Base-by-base conservation (phyloP, 2,113 vertebrate species). In the Nothocercus nigrocapillus region DNA sequence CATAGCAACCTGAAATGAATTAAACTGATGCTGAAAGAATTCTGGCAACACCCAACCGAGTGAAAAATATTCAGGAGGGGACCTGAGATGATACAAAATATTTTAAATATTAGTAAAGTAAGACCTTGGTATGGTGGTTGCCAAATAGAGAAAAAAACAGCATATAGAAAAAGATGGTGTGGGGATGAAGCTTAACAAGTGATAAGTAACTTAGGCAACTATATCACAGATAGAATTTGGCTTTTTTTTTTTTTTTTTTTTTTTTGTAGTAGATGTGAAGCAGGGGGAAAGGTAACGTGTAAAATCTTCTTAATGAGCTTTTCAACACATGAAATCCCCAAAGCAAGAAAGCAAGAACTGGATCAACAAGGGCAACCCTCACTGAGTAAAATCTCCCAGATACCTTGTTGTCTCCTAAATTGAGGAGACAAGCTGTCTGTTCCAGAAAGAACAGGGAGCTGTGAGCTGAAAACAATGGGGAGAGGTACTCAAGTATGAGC, bases 221-320 rank as follows among this genome's bases (percentile, higher is more conserved):
- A 56, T 64, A 78, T 56, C 53, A 30, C 38, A 80, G 74, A 61
- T 10, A 38, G 4, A 36, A 81, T 2, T 45, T 45, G 38, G 83
- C 74, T 83, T 13, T 44, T 44, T 44, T 44, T 36, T 36, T 36
- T 5, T 17, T 45, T 45, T 22, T 49, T 49, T 49, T 49, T 49
- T 21, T 49, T 95, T 56, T 79, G 30, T 82, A 92, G 72, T 56
- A 89, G 73, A 78, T 61, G 28, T 84, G 56, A 94, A 93, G 13
- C 0, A 0, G 38, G 81, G 42, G 9, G 79, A 84, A 63, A 88
- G 19, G 36, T 62, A 72, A 81, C 0, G 1, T 25, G 22, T 36
- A 72, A 89, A 82, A 87, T 75, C 81, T 79, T 91, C 67, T 64
- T 87, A 84, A 82, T 40, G 32, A 93, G 25, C 42, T 47, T 66